Conservation (phyloP, 1,140 invertebrate species). For the Cataglyphis hispanica region DNA sequence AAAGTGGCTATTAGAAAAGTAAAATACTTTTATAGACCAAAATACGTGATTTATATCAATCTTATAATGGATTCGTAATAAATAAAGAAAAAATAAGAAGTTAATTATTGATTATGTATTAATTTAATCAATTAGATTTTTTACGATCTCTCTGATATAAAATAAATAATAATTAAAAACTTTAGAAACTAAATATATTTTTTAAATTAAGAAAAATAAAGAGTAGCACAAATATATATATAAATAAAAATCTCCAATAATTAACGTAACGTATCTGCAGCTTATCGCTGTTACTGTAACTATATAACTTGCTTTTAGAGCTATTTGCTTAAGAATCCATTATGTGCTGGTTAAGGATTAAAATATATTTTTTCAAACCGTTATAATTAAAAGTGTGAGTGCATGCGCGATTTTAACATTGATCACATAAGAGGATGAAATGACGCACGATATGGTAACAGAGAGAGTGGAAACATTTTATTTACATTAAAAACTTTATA, state of each 20-base stretch:
- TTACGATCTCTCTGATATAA: not conserved
- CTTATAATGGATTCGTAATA: not conserved
- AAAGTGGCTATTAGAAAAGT: not conserved
- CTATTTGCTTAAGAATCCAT: constrained; percentile 21
- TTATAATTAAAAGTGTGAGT: constrained; percentile 37
- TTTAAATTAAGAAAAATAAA: constrained; percentile 8
- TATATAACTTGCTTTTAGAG: not conserved
- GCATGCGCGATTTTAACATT: constrained; percentile 6
- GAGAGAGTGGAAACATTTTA: not conserved
- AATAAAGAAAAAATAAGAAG: not conserved
- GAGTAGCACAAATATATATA: not conserved
- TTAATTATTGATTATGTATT: not conserved
- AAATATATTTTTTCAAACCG: constrained; percentile 51
- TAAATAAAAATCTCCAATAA: not conserved
- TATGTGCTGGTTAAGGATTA: constrained; percentile 42
- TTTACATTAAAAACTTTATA: constrained; percentile 62
- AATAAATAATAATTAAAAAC: not conserved
- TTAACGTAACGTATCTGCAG: not conserved
- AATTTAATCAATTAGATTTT: constrained; percentile 27
- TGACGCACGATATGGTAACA: not conserved
- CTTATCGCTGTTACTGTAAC: not conserved
- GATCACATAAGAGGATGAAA: constrained; percentile 2
- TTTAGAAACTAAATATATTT: constrained; percentile 25
- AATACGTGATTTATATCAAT: not conserved
- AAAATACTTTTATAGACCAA: not conserved